Conservation (phyloP, 1,140 invertebrate genomes). For the Caenorhabditis briggsae region DNA sequence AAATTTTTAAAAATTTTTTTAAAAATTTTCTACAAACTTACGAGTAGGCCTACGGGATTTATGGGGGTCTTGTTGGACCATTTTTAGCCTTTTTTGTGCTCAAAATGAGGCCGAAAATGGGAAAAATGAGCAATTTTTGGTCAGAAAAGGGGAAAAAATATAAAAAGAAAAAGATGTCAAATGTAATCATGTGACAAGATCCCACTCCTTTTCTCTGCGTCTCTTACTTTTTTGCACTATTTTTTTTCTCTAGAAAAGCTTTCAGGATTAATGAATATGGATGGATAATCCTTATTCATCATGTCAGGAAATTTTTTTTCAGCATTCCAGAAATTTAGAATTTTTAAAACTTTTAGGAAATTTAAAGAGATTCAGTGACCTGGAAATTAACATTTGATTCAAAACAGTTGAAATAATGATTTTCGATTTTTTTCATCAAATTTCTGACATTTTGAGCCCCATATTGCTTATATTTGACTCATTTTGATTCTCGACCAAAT, state of each 20-base stretch:
- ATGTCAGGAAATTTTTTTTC: no score
- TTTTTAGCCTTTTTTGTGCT: background rate
- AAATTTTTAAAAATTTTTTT: background rate
- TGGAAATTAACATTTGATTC: no score
- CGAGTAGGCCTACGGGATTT: background rate
- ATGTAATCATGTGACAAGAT: slow-evolving; percentile 15
- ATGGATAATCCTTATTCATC: background rate
- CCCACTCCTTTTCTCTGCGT: background rate
- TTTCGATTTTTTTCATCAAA: no score
- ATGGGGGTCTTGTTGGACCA: background rate
- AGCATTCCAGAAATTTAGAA: no score
- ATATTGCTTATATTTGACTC: no score
- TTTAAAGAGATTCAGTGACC: no score
- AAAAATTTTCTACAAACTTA: background rate
- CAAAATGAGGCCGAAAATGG: background rate
- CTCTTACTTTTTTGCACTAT: background rate
- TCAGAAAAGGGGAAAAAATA: background rate
- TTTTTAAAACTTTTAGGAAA: no score
- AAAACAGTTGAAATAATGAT: no score
- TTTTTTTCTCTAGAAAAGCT: background rate
- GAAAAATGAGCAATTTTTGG: background rate
- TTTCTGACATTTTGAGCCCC: no score
- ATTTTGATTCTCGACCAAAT: no score
- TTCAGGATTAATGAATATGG: background rate
- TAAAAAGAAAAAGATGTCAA: slow-evolving; percentile 5